Base-by-base conservation (phyloP, 2,797 vertebrate species). In the Gadopsis bispinosus region DNA sequence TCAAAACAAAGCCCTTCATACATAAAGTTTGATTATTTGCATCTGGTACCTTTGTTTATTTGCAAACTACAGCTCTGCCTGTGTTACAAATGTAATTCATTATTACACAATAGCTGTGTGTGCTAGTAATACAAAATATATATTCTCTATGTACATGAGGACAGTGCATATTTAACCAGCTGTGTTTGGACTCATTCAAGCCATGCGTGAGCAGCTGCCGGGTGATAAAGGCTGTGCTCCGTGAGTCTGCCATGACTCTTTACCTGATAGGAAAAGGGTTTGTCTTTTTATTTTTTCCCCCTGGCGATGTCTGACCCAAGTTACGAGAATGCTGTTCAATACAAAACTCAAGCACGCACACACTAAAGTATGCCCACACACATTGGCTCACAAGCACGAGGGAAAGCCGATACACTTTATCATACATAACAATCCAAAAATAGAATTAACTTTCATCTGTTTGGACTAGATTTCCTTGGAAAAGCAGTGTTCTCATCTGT, bases 111-210 rank as follows among this genome's bases (percentile, higher is more conserved):
- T 69, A 67, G 64, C 41, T 77, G 72, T 62, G 55, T 83, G 84
- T 75, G 83, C 88, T 84, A 83, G 81, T 86, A 88, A 81, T 91
- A 91, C 84, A 93, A 93, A 92, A 94, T 91, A 93, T 94, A 93
- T 93, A 90, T 89, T 94, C 91, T 94, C 84, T 93, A 94, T 94
- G 89, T 94, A 93, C 92, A 94, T 73, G 78, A 93, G 81, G 90
- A 93, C 91, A 93, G 90, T 92, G 89, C 91, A 93, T 90, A 81
- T 83, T 89, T 82, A 73, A 89, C 81, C 88, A 91, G 83, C 87
- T 85, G 80, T 77, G 78, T 73, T 77, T 85, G 75, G 75, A 89
- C 77, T 83, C 35, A 33, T 47, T 50, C 65, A 69, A 79, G 84
- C 79, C 70, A 79, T 58, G 74, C 31, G 12, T 62, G 69, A 80